Evolutionary conservation across 2,888 invertebrate genomes (phyloP).

Genomic region (Melolontha melolontha): DNA sequence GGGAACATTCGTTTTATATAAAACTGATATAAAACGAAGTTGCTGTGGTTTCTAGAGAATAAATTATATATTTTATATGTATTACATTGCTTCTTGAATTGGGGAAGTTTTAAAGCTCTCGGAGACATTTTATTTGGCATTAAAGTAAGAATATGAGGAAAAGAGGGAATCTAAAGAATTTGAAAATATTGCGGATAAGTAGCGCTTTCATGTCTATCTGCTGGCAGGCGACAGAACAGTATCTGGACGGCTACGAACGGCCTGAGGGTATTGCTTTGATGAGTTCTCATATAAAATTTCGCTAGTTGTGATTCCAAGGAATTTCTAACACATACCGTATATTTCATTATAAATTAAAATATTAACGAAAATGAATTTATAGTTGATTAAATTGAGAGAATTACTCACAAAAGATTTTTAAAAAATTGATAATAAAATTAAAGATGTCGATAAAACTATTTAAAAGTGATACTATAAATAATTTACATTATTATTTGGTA

Average conservation of each 20-base stretch:
- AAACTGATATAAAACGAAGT: conserved; percentile 15
- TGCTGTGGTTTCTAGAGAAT: conserved; percentile 7
- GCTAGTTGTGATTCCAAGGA: conserved; percentile 23
- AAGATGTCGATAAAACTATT: not conserved
- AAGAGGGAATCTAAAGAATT: conserved; percentile 36
- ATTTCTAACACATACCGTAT: conserved; percentile 6
- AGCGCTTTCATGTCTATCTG: conserved; percentile 35
- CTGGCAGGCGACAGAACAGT: conserved; percentile 35
- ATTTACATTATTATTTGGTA: too few relatives aligned
- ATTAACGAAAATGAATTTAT: too few relatives aligned
- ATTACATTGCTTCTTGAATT: conserved; percentile 29
- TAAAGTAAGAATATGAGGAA: conserved; percentile 35
- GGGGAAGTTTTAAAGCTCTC: conserved; percentile 25
- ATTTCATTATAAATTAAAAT: not conserved
- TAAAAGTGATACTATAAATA: not conserved
- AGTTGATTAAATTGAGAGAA: too few relatives aligned
- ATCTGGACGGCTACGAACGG: conserved; percentile 25
- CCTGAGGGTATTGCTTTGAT: conserved; percentile 35
- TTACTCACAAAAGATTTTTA: too few relatives aligned
- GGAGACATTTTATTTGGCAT: conserved; percentile 36
- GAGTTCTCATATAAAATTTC: conserved; percentile 38
- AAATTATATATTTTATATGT: conserved; percentile 32
- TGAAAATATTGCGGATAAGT: conserved; percentile 39
- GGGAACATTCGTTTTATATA: not conserved
- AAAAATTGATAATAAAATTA: too few relatives aligned